Conservation (phyloP, 1,140 invertebrate genomes). For the Frieseomelitta varia region DNA sequence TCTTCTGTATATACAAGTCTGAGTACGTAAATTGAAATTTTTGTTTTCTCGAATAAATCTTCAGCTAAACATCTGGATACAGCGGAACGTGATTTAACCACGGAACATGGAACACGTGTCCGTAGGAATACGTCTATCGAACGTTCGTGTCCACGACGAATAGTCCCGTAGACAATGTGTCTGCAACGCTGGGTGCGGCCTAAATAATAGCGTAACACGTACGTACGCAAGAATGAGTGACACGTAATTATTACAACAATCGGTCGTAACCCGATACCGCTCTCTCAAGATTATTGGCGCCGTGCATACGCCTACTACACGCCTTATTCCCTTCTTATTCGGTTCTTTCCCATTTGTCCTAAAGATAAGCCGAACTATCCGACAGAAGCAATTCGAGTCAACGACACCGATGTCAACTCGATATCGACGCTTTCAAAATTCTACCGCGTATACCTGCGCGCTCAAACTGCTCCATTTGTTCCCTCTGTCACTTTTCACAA, state of each 20-base stretch:
- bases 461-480: neutral
- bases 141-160: neutral
- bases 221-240: slow-evolving; percentile 31
- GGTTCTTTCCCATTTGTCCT: neutral
- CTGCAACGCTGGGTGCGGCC: slow-evolving; percentile 25
- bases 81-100: neutral
- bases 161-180: slow-evolving; percentile 19
- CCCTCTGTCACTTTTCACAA: neutral
- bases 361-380: slow-evolving; percentile 21
- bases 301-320: slow-evolving; percentile 49
- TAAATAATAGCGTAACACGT: slow-evolving; percentile 47
- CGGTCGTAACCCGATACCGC: slow-evolving; percentile 42
- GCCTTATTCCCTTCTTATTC: neutral
- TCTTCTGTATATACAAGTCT: neutral
- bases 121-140: neutral
- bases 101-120: neutral
- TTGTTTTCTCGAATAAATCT: neutral
- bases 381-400: slow-evolving; percentile 14
- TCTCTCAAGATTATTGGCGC: slow-evolving; percentile 46
- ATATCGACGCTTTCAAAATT: slow-evolving; percentile 47
- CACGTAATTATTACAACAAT: slow-evolving; percentile 55
- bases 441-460: neutral
- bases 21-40: neutral
- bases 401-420: slow-evolving; percentile 30
- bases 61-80: too few species aligned